Evolutionary conservation across 2,888 invertebrate species (phyloP).

Genomic region (Drosophila peninsularis): DNA sequence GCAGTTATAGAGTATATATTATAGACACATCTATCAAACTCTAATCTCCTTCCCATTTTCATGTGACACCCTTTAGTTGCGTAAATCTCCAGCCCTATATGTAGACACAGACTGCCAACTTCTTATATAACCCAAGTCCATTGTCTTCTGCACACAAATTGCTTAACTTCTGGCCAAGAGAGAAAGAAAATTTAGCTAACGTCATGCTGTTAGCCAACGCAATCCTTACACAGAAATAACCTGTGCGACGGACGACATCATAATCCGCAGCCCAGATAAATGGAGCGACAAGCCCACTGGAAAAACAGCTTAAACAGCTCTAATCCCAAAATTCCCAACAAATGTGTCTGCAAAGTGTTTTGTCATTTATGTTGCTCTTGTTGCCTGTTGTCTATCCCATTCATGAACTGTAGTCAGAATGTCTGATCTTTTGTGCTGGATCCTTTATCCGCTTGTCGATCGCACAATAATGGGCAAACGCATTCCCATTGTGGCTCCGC

Average conservation of each 20-base stretch:
- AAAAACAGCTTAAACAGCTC: constrained; percentile 72
- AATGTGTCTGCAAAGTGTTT: constrained; percentile 63
- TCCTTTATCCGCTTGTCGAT: constrained; percentile 70
- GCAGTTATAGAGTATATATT: neutral
- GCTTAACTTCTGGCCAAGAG: constrained; percentile 62
- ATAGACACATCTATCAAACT: neutral
- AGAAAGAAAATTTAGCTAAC: constrained; percentile 34
- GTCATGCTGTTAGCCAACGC: constrained; percentile 43
- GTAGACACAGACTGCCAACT: constrained; percentile 39
- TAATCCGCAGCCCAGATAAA: constrained; percentile 60
- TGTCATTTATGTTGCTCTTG: constrained; percentile 21
- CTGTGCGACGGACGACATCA: constrained; percentile 32
- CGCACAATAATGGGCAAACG: constrained; percentile 72
- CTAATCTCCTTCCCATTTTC: neutral
- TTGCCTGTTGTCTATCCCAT: constrained; percentile 39
- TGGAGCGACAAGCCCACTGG: constrained; percentile 64
- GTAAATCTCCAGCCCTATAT: constrained; percentile 9
- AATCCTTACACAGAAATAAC: constrained; percentile 40
- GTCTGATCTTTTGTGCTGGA: constrained; percentile 44
- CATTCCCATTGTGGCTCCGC: constrained; percentile 12
- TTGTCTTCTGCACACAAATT: constrained; percentile 58
- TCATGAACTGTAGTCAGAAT: constrained; percentile 49
- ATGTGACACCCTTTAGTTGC: constrained; percentile 1
- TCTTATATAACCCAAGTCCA: constrained; percentile 65
- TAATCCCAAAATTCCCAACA: constrained; percentile 72